phyloP scores from a whole-genome alignment of 2,113 vertebrate genomes.

The Amphiprion ocellaris region DNA sequence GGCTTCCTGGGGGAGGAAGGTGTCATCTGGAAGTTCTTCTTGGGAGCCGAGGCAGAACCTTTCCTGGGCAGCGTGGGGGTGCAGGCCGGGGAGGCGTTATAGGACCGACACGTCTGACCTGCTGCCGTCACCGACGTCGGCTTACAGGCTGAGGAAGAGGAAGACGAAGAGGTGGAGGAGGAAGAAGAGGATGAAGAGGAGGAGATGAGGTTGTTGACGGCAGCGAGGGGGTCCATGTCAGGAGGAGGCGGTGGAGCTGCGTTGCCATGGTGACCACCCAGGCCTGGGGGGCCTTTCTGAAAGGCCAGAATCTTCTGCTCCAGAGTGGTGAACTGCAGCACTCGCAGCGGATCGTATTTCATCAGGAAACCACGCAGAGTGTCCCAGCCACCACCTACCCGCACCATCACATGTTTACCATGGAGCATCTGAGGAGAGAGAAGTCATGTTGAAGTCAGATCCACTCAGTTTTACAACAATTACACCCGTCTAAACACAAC shows the following conservation, averaged over 20 bases:
- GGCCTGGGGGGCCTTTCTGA: constrained; percentile 88
- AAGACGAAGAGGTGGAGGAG: constrained; percentile 59
- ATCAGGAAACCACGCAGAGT: constrained; percentile 95
- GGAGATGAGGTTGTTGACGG: constrained; percentile 84
- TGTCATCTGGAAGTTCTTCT: constrained; percentile 68
- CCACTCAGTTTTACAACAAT: no score
- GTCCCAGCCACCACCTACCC: constrained; percentile 98
- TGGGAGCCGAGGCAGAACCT: constrained; percentile 51
- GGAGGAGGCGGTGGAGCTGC: constrained; percentile 81
- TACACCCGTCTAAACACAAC: no score
- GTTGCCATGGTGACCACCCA: constrained; percentile 67
- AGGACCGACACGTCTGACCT: constrained; percentile 71
- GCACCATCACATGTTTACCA: constrained; percentile 99
- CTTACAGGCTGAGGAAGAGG: constrained; percentile 70
- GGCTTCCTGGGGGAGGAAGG: constrained; percentile 71
- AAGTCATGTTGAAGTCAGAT: no score
- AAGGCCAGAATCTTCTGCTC: constrained; percentile 97
- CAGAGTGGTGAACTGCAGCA: constrained; percentile 95
- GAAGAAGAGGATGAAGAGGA: constrained; percentile 62
- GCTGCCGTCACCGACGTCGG: constrained; percentile 27
- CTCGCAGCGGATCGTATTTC: constrained; percentile 94
- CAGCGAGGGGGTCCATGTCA: constrained; percentile 92
- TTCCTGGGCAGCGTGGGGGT: constrained; percentile 76
- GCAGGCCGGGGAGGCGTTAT: constrained; percentile 75
- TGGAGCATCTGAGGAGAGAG: constrained; percentile 91